Conservation (phyloP, 2,113 vertebrate species). For the Pygoscelis antarcticus region DNA sequence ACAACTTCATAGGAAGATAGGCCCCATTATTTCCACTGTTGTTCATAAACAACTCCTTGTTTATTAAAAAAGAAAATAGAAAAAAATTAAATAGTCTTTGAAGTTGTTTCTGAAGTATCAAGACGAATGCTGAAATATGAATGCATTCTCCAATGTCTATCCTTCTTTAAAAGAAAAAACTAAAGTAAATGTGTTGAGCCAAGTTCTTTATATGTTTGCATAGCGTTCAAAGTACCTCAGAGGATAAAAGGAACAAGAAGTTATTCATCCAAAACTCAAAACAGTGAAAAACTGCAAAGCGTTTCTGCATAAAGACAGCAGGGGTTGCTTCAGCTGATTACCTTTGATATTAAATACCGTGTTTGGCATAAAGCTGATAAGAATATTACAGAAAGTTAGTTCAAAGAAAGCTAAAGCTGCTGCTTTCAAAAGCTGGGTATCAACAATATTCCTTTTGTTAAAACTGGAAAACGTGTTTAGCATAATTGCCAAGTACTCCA, state of each 20-base stretch:
- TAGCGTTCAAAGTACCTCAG: conserved; percentile 17
- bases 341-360: conserved; percentile 53
- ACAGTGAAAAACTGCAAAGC: background rate
- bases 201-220: conserved; percentile 6
- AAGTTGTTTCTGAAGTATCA: background rate
- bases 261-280: conserved; percentile 46
- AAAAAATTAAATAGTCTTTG: background rate
- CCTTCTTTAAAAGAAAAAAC: background rate
- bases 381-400: conserved; percentile 18
- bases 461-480: conserved; percentile 27
- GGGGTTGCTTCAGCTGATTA: conserved; percentile 22
- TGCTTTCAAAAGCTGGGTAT: background rate
- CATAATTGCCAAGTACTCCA: background rate
- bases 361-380: conserved; percentile 44
- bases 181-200: background rate
- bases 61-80: background rate
- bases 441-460: conserved; percentile 59
- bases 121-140: background rate
- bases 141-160: background rate
- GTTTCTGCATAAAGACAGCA: conserved; percentile 15
- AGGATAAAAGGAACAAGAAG: conserved; percentile 36
- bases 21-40: background rate
- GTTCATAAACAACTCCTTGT: background rate
- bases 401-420: conserved; percentile 37
- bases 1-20: background rate